Conservation (phyloP, 1,140 invertebrate species). For the Drosophila elegans region DNA sequence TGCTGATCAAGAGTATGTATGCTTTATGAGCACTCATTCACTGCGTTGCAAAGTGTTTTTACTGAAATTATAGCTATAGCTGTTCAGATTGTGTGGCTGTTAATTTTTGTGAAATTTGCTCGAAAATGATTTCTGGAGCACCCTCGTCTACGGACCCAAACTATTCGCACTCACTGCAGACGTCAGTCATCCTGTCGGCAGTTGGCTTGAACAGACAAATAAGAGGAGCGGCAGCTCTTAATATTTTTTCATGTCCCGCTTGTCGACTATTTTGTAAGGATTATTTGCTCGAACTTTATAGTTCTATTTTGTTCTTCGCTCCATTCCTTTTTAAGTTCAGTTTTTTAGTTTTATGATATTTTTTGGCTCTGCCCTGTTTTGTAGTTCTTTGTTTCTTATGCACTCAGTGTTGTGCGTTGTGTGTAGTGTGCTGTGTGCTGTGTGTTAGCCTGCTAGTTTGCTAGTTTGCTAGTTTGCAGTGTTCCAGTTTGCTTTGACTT, state of each 20-base stretch:
- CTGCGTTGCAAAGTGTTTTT: too few species aligned
- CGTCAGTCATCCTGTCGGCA: slow-evolving; percentile 7
- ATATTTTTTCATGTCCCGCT: slow-evolving; percentile 33
- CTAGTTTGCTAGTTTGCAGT: slow-evolving; percentile 2
- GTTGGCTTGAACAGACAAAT: slow-evolving; percentile 1
- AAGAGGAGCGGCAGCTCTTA: slow-evolving; percentile 1
- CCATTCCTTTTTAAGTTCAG: slow-evolving; percentile 28
- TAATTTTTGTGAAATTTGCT: too few species aligned
- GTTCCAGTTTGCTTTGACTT: slow-evolving; percentile 46
- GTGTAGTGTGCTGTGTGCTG: slow-evolving; percentile 3
- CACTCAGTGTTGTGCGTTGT: slow-evolving; percentile 33
- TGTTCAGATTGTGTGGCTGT: too few species aligned
- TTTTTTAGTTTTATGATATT: slow-evolving; percentile 35
- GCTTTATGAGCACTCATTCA: too few species aligned
- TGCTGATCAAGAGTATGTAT: too few species aligned
- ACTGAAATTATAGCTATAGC: too few species aligned
- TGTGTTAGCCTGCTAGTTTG: slow-evolving; percentile 14
- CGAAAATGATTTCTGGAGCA: too few species aligned
- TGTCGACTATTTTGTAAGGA: slow-evolving; percentile 41
- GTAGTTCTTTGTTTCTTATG: slow-evolving; percentile 25
- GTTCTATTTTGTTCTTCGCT: slow-evolving; percentile 39
- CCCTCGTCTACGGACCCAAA: neutral
- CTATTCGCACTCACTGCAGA: slow-evolving; percentile 2
- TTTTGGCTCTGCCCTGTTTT: slow-evolving; percentile 9
- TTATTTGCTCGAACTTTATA: slow-evolving; percentile 62